A percentile compares a stretch with the other conserved stretches of the same genome.
Evolutionary conservation across 1,140 invertebrate species (phyloP).

Genomic region (Orchestia grillus): DNA sequence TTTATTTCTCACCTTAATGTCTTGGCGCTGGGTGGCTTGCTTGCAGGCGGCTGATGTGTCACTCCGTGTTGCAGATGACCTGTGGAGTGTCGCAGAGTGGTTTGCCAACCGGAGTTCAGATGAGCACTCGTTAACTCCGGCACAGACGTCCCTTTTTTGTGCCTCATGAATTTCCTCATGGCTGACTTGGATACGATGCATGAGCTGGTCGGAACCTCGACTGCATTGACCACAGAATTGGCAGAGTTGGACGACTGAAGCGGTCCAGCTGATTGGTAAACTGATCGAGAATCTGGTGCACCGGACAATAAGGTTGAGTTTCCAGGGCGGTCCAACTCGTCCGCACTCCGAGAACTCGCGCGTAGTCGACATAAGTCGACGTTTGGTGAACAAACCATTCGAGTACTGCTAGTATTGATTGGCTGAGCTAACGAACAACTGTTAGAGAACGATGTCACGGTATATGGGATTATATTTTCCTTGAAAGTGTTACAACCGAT

Average conservation of each 20-base stretch:
- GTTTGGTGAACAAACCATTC: neutral
- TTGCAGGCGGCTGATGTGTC: neutral
- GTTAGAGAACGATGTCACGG: neutral
- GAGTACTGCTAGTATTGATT: neutral
- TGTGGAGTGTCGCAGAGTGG: neutral
- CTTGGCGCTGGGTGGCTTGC: neutral
- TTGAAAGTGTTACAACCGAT: neutral
- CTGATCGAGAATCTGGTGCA: neutral
- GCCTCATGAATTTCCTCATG: neutral
- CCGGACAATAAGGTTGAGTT: neutral
- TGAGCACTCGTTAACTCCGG: neutral
- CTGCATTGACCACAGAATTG: neutral
- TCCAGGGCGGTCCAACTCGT: neutral
- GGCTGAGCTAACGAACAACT: neutral
- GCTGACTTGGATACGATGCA: neutral
- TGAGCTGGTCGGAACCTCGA: neutral
- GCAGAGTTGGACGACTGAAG: neutral
- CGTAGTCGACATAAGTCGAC: neutral
- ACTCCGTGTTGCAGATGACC: neutral
- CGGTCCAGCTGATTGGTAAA: neutral
- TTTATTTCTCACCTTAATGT: neutral
- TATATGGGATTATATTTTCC: neutral
- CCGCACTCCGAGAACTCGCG: neutral
- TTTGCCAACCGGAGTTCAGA: neutral
- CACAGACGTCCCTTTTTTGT: neutral